These are phyloP conservation scores for Drosophila paulistorum DNA, from an alignment of 1,140 invertebrate species.

Conservation along the genomic window DNA sequence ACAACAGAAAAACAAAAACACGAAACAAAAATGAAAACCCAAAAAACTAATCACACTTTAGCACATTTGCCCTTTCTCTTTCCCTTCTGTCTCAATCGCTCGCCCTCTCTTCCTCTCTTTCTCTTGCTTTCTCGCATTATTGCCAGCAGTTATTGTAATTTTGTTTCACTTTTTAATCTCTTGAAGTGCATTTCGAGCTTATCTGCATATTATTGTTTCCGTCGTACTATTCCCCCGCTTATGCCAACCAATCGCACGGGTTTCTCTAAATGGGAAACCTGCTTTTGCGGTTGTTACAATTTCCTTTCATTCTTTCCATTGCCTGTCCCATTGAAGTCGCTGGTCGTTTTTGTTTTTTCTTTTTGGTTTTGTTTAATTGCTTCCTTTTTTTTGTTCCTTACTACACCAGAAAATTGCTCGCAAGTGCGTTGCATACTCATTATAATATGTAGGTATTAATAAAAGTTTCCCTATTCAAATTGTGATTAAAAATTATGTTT, in stretches of 20 bases:
- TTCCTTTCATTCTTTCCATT: conserved; percentile 16
- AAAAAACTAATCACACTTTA: conserved; percentile 25
- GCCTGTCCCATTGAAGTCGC: conserved; percentile 16
- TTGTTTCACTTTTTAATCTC: conserved; percentile 39
- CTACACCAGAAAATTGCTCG: conserved; percentile 10
- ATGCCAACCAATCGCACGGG: background rate
- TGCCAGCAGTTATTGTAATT: conserved; percentile 29
- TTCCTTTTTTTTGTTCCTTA: conserved; percentile 15
- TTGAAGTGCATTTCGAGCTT: conserved; percentile 39
- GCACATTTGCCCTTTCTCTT: background rate
- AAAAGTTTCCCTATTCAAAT: conserved; percentile 5
- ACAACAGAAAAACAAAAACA: conserved; percentile 18
- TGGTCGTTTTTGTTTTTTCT: no score
- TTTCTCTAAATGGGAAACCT: conserved; percentile 27
- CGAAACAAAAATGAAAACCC: conserved; percentile 1
- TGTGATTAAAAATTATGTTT: conserved; percentile 12
- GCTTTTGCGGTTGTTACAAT: conserved; percentile 24
- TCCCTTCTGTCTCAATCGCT: background rate
- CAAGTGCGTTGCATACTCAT: conserved; percentile 37
- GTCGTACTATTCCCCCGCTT: conserved; percentile 2
- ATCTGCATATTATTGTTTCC: conserved; percentile 36
- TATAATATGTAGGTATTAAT: background rate
- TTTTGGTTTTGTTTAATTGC: conserved; percentile 48
- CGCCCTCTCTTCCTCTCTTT: background rate
- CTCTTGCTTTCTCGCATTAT: conserved; percentile 1